These are phyloP conservation scores for Thumatha senex DNA, from an alignment of 2,888 invertebrate genomes.

Conservation along the genomic window DNA sequence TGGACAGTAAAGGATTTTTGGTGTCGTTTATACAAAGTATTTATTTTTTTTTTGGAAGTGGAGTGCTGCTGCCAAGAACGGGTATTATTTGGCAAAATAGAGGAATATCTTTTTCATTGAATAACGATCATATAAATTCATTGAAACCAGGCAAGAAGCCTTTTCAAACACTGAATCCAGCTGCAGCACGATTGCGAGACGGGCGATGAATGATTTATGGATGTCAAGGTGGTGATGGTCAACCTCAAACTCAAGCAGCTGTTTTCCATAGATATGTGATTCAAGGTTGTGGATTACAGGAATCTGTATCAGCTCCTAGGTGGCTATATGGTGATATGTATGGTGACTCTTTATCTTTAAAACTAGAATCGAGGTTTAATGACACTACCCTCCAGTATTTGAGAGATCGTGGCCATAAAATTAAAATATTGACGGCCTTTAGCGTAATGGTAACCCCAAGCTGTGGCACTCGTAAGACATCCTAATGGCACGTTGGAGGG, in stretches of 20 bases:
- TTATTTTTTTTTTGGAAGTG: slow-evolving; percentile 67
- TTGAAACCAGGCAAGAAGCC: slow-evolving; percentile 71
- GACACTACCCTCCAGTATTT: too few relatives aligned
- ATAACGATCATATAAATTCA: slow-evolving; percentile 50
- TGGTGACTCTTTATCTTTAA: slow-evolving; percentile 42
- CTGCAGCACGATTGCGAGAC: slow-evolving; percentile 65
- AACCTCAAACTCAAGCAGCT: slow-evolving; percentile 71
- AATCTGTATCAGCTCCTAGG: slow-evolving; percentile 58
- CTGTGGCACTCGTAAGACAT: too few relatives aligned
- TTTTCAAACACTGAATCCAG: slow-evolving; percentile 68
- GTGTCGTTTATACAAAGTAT: slow-evolving; percentile 75
- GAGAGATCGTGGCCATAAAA: too few relatives aligned
- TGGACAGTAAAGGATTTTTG: slow-evolving; percentile 72
- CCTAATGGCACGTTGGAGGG: too few relatives aligned
- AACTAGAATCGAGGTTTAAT: slow-evolving; percentile 42
- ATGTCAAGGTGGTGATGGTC: slow-evolving; percentile 72
- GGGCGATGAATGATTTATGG: slow-evolving; percentile 69
- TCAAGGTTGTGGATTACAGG: slow-evolving; percentile 59
- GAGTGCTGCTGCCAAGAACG: slow-evolving; percentile 65
- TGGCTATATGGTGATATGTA: slow-evolving; percentile 62
- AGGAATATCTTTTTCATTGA: slow-evolving; percentile 57
- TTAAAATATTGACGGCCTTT: too few relatives aligned
- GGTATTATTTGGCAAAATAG: slow-evolving; percentile 75
- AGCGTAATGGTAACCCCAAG: too few relatives aligned
- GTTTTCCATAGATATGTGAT: slow-evolving; percentile 73